Evolutionary conservation across 2,888 invertebrate genomes (phyloP).

Genomic region (Cheiracanthium punctorium): DNA sequence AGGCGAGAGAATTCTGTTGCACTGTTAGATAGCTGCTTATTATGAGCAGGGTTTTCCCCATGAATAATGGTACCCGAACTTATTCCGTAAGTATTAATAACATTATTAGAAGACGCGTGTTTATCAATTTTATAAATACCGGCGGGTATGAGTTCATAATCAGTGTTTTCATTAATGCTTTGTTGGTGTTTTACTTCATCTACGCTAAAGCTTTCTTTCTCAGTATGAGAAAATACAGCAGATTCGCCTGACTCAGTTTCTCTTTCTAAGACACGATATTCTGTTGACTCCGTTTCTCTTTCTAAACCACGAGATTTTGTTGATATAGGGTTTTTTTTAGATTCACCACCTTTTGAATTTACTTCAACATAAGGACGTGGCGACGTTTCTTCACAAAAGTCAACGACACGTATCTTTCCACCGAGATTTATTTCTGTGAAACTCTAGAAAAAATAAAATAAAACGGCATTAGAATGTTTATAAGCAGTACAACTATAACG

Average conservation of each 20-base stretch:
- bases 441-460: conserved; percentile 78
- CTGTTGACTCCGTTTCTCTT: too few species aligned
- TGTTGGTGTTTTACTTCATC: background rate
- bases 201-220: background rate
- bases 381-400: conserved; percentile 76
- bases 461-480: too few species aligned
- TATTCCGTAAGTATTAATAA: background rate
- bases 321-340: too few species aligned
- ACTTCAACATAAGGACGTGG: conserved; percentile 21
- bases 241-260: background rate
- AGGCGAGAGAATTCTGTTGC: background rate
- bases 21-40: background rate
- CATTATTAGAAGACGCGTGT: background rate
- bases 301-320: too few species aligned
- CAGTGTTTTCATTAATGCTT: background rate
- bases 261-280: too few species aligned
- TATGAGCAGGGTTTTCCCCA: background rate
- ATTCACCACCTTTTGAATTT: too few species aligned
- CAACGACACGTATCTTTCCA: conserved; percentile 92
- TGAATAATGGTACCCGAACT: background rate
- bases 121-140: background rate
- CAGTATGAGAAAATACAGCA: background rate
- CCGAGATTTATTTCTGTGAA: conserved; percentile 92
- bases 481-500: too few species aligned
- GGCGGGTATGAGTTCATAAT: background rate